phyloP scores from a whole-genome alignment of 2,113 vertebrate genomes.

The Lepus americanus region DNA sequence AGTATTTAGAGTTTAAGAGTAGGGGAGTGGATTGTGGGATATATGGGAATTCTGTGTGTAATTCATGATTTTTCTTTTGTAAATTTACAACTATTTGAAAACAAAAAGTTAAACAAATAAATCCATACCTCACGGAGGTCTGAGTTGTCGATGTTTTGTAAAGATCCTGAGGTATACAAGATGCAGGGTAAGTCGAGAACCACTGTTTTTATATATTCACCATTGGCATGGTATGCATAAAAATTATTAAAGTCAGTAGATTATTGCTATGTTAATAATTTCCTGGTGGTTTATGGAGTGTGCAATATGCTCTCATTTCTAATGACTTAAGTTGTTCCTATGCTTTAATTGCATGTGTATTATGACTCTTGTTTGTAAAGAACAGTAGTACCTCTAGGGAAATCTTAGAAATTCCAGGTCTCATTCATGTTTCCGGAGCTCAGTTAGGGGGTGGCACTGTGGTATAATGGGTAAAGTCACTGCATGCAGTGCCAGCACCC shows the following conservation, averaged over 20 bases:
- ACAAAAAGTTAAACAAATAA: too few relatives aligned
- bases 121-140: neutral
- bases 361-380: conserved; percentile 33
- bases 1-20: too few relatives aligned
- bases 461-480: too few relatives aligned
- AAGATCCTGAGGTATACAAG: neutral
- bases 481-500: too few relatives aligned
- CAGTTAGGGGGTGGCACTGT: neutral
- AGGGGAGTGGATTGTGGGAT: too few relatives aligned
- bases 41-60: too few relatives aligned
- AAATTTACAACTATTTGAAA: too few relatives aligned
- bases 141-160: neutral
- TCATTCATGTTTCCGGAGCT: conserved; percentile 17
- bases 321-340: neutral
- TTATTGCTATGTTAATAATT: conserved; percentile 19
- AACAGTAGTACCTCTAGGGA: conserved; percentile 52
- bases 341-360: conserved; percentile 41
- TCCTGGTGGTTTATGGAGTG: neutral
- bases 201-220: neutral
- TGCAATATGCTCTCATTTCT: neutral
- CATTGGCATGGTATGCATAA: neutral
- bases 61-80: too few relatives aligned
- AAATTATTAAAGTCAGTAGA: neutral
- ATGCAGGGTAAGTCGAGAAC: neutral
- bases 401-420: conserved; percentile 47